Evolutionary conservation across 2,888 invertebrate species (phyloP), one percentile per base, ranked within the genome.

Genomic region (Tridacna crocea): DNA sequence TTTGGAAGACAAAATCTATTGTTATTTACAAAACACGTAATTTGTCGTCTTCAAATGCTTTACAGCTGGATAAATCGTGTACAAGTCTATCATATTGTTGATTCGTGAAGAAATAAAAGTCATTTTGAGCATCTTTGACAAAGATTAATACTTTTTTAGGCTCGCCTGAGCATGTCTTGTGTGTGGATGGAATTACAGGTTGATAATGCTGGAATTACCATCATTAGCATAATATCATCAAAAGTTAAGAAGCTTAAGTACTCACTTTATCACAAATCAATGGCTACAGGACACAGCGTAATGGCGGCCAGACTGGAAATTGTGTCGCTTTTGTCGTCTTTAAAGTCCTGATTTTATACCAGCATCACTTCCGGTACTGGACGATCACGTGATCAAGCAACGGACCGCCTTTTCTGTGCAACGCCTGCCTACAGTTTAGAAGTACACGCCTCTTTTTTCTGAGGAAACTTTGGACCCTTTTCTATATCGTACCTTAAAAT

Each of bases 251-350:
- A 66, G 15, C 17, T 17, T 22, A 4, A 61, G 61, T 68, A 12
- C 22, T 19, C 46, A n/a, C 68, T 46, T n/a, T 12, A n/a, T n/a
- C 46, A 27, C 68, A 47, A 36, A 36, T 36, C 36, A 36, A 36
- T 36, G 36, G 68, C 68, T 27, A 68, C 68, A 2, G 68, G 68
- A 68, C 68, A 68, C 68, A 47, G 36, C 15, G 46, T 46, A 46
- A 68, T 68, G 47, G 68, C 68, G 27, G 47, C 68, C 68, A 27
- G 46, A 47, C 17, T 36, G 68, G n/a, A 22, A 68, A 47, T 13
- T 68, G 68, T 68, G 68, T 68, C 46, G n/a, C 26, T 46, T 46
- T 68, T 47, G n/a, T 68, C 46, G 19, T 10, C 15, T 10, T 15
- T 13, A 6, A 12, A 19, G 27, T 46, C 11, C n/a, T 13, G 68